Percentiles rank a stretch among this genome's conserved stretches.
Conservation (phyloP, 2,113 vertebrate species). For the Oryctolagus cuniculus region mOryCun1.1 NC_091451.1:35886001-35886500, state of each 20-base stretch:
- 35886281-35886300: neutral
- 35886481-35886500: too few relatives aligned
- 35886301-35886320: too few relatives aligned
- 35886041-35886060: neutral
- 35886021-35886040: accelerated
- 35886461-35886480: too few relatives aligned
- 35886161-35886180: neutral
- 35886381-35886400: neutral
- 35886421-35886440: too few relatives aligned
- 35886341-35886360: neutral
- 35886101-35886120: neutral
- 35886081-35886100: neutral
- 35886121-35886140: neutral
- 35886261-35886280: neutral
- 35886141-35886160: neutral
- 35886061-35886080: neutral
- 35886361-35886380: neutral
- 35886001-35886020: neutral
- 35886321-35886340: neutral
- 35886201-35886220: neutral
- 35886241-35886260: accelerated
- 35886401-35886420: too few relatives aligned
- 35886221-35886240: neutral
- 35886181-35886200: neutral
- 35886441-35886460: too few relatives aligned